phyloP scores from a whole-genome alignment of 2,797 vertebrate species.

The Huso huso region DNA sequence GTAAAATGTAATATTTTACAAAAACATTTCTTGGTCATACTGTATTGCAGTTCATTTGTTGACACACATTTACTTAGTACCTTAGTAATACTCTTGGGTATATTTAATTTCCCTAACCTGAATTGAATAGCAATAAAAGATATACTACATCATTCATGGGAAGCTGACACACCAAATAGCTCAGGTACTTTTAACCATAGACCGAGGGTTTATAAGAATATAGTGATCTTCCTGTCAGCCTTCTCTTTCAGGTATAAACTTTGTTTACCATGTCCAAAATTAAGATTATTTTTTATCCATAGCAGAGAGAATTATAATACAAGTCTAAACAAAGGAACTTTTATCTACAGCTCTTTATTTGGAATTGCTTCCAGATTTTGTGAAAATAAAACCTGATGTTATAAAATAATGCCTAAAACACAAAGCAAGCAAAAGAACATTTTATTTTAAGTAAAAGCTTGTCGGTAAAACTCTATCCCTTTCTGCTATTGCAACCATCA shows the following conservation, averaged over 20 bases:
- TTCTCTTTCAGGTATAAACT: background rate
- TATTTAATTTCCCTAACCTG: conserved; percentile 38
- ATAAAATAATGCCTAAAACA: background rate
- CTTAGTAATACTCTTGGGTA: conserved; percentile 48
- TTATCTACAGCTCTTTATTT: background rate
- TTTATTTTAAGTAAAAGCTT: background rate
- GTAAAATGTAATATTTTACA: conserved; percentile 50
- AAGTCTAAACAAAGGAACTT: background rate
- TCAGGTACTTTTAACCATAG: conserved; percentile 13
- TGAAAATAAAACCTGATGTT: background rate
- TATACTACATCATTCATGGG: conserved; percentile 26
- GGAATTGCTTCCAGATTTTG: conserved; percentile 3
- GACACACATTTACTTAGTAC: conserved; percentile 44
- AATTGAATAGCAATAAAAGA: conserved; percentile 26
- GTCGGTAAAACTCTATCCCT: background rate
- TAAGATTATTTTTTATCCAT: background rate
- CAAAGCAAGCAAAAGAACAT: background rate
- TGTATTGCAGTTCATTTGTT: conserved; percentile 40
- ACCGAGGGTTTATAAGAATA: conserved; percentile 15
- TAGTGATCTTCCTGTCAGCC: background rate
- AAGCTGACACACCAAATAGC: conserved; percentile 15
- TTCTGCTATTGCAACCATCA: too few species aligned
- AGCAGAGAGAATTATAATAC: background rate
- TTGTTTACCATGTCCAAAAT: background rate
- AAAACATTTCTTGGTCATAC: conserved; percentile 35